Evolutionary conservation across 2,797 vertebrate genomes (phyloP).

Genomic region (Buphagus erythrorhynchus): DNA sequence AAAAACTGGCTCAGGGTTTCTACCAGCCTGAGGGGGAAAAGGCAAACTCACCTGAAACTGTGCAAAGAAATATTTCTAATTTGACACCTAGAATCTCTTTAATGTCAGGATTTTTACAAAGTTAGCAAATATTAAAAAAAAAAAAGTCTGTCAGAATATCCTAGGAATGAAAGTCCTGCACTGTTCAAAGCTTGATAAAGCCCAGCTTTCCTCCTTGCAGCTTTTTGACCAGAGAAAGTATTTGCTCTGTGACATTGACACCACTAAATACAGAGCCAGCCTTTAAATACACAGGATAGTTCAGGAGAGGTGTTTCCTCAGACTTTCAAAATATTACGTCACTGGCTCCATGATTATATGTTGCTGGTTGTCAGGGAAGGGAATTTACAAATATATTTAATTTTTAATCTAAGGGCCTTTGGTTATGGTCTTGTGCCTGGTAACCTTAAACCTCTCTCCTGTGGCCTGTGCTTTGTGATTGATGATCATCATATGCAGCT

Average conservation of each 20-base stretch:
- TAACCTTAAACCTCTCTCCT: neutral
- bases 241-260: neutral
- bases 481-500: neutral
- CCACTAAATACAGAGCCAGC: neutral
- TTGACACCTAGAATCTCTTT: neutral
- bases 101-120: neutral
- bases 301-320: neutral
- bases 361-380: neutral
- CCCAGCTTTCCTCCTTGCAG: neutral
- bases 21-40: neutral
- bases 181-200: neutral
- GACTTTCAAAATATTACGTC: neutral
- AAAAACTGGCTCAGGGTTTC: neutral
- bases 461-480: neutral
- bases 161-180: neutral
- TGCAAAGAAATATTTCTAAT: neutral
- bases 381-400: neutral
- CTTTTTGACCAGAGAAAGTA: neutral
- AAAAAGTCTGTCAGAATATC: neutral
- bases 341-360: neutral
- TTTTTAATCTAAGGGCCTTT: neutral
- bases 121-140: neutral
- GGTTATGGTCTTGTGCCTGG: neutral
- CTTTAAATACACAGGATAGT: neutral
- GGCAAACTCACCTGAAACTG: neutral